Percentiles rank a stretch among this genome's conserved stretches.
phyloP scores from a whole-genome alignment of 2,888 invertebrate species.

The Lithosia quadra region DNA sequence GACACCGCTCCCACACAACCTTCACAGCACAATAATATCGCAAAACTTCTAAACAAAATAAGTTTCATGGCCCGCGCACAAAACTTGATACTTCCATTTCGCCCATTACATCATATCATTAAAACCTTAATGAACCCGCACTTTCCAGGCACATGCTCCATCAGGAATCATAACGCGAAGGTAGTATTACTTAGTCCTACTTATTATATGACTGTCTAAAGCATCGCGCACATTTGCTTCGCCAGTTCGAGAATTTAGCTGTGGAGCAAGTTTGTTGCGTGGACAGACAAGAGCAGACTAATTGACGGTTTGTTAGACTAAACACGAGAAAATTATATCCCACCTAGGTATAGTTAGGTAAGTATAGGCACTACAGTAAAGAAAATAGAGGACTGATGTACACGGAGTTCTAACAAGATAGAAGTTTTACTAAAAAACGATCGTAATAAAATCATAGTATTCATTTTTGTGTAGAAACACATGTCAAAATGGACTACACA shows the following conservation, averaged over 20 bases:
- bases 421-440: too few relatives aligned
- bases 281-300: not conserved
- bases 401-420: not conserved
- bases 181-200: slow-evolving; percentile 6
- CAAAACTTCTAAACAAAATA: slow-evolving; percentile 15
- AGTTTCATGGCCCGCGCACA: slow-evolving; percentile 16
- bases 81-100: slow-evolving; percentile 48
- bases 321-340: not conserved
- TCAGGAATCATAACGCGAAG: slow-evolving; percentile 14
- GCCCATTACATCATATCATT: slow-evolving; percentile 48
- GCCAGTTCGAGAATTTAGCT: not conserved
- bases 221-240: not conserved
- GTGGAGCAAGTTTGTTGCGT: not conserved
- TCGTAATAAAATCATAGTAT: too few relatives aligned
- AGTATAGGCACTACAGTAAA: not conserved
- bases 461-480: too few relatives aligned
- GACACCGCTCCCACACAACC: not conserved
- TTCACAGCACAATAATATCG: not conserved
- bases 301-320: not conserved
- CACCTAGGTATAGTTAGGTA: not conserved
- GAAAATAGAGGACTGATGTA: not conserved
- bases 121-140: slow-evolving; percentile 25
- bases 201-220: not conserved
- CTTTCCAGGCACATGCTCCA: slow-evolving; percentile 14
- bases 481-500: too few relatives aligned